Conservation (phyloP, 1,140 invertebrate species). For the Notospermus geniculatus region DNA sequence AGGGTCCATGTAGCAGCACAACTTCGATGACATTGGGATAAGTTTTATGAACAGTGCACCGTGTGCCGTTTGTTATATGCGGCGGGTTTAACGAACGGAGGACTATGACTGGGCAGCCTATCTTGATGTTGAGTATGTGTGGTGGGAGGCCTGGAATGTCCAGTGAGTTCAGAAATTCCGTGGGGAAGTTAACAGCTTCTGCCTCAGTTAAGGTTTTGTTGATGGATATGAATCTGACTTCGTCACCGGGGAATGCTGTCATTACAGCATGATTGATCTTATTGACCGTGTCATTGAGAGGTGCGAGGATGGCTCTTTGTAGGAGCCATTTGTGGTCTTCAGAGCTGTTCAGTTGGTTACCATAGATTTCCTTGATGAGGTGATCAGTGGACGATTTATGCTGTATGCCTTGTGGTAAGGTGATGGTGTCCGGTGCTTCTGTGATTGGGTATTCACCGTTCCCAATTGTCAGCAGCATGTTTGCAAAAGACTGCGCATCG, state of each 20-base stretch:
- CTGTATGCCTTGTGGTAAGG: slow-evolving; percentile 48
- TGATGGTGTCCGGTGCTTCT: slow-evolving; percentile 17
- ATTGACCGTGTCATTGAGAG: slow-evolving; percentile 53
- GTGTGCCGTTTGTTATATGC: slow-evolving; percentile 22
- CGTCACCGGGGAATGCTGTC: slow-evolving; percentile 12
- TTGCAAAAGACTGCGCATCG: slow-evolving; percentile 4
- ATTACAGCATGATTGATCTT: slow-evolving; percentile 27
- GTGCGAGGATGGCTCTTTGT: slow-evolving; percentile 38
- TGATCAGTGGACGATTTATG: slow-evolving; percentile 48
- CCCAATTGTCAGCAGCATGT: not conserved
- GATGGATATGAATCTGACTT: slow-evolving; percentile 24
- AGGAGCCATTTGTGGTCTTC: slow-evolving; percentile 37
- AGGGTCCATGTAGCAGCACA: slow-evolving; percentile 35
- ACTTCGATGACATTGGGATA: slow-evolving; percentile 44
- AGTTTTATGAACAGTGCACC: slow-evolving; percentile 8
- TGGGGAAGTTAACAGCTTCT: slow-evolving; percentile 29
- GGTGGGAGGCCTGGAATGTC: slow-evolving; percentile 31
- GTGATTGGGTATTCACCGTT: not conserved
- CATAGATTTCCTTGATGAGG: slow-evolving; percentile 49
- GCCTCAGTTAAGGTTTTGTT: slow-evolving; percentile 9
- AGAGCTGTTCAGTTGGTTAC: slow-evolving; percentile 21
- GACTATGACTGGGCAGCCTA: slow-evolving; percentile 49
- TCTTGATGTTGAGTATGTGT: slow-evolving; percentile 33
- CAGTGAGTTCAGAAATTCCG: slow-evolving; percentile 41
- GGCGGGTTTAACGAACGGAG: slow-evolving; percentile 54